Conservation (phyloP, 2,113 vertebrate species). For the Todiramphus saurophagus region DNA sequence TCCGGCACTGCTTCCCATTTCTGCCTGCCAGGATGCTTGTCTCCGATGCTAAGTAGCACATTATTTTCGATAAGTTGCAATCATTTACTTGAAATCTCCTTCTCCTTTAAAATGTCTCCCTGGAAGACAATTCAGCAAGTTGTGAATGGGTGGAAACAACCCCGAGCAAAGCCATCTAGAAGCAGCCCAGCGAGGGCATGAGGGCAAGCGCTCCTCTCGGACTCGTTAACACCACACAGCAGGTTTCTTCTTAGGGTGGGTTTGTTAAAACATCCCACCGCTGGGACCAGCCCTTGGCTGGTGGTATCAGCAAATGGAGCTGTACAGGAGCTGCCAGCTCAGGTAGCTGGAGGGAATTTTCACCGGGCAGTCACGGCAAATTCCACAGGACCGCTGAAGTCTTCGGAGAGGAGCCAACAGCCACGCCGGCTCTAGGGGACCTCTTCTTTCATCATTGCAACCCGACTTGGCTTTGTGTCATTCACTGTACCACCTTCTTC, state of each 20-base stretch:
- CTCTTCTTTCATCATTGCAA: neutral
- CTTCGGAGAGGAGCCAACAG: neutral
- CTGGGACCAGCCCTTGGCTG: neutral
- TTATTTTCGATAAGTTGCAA: conserved; percentile 79
- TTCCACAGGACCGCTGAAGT: neutral
- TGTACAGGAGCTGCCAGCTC: neutral
- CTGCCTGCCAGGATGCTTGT: conserved; percentile 78
- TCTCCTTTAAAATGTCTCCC: conserved; percentile 73
- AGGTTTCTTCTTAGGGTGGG: neutral
- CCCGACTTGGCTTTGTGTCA: rapidly evolving
- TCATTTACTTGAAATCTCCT: conserved; percentile 76
- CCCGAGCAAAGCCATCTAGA: neutral
- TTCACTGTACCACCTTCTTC: neutral
- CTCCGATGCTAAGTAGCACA: conserved; percentile 74
- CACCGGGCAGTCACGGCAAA: neutral
- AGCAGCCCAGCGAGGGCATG: neutral
- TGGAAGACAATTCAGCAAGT: conserved; percentile 54
- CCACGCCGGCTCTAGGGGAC: rapidly evolving
- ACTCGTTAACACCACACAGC: neutral
- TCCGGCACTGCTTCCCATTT: conserved; percentile 61
- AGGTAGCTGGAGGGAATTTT: neutral
- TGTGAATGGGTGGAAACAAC: conserved; percentile 14
- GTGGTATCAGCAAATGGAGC: neutral
- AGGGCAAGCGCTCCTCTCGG: rapidly evolving
- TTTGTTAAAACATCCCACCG: neutral